Base-by-base conservation (phyloP, 2,113 vertebrate species). In the Misgurnus mizolepis region DNA sequence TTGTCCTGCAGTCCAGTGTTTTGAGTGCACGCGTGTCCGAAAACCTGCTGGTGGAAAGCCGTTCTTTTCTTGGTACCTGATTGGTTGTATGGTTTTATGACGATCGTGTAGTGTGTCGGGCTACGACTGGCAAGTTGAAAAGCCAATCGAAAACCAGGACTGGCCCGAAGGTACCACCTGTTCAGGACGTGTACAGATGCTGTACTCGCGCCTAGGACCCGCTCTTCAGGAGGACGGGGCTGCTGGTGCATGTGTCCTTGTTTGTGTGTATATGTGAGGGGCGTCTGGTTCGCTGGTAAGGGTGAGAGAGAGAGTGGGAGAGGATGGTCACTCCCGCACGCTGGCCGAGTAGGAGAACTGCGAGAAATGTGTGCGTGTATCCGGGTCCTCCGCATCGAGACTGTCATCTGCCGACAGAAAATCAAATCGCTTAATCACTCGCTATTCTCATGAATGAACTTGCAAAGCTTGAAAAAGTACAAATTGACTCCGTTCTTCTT, bases 271-370 rank as follows among this genome's bases (percentile, higher is more conserved):
- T 85, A 83, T 89, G 87, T 86, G 88, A 49, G 50, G 62, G 53
- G 86, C 39, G 53, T 83, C 81, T 45, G 70, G 64, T 74, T 68
- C 67, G 76, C 76, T 79, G 81, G 50, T 79, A 49, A 27, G 67
- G 68, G 81, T 45, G 55, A 53, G 27, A 34, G 22, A 22, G 62
- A 47, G 50, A 55, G 79, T 17, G 34, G 18, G 47, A 8, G 17
- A 47, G 56, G 64, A 86, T 64, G 17, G 82, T 95, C 93, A 97
- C 89, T 97, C 96, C 50, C 96, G 94, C 86, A 97, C 95, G 92
- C 93, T 94, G 89, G 96, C 96, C 0, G 96, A 97, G 88, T 97
- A 98, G 84, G 96, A 98, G 90, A 98, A 98, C 92, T 98, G 96
- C 49, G 96, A 96, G 88, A 98, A 98, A 90, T 98, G 96, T 1